phyloP scores from a whole-genome alignment of 2,888 invertebrate species.

The Himalopsyche tibetana region DNA sequence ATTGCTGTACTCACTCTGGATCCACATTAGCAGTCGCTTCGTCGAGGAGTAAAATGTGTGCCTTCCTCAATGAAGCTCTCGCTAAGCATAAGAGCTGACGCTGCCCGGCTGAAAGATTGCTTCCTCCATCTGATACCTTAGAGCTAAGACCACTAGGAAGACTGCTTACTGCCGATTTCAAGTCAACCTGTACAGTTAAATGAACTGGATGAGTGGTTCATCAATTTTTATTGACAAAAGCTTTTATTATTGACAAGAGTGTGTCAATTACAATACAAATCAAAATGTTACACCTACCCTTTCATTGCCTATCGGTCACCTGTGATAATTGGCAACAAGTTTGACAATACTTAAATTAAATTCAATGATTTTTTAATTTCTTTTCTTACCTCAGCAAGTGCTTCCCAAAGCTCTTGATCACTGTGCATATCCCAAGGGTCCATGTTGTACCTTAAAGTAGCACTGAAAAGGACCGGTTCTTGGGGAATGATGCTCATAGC shows the following conservation, averaged over 20 bases:
- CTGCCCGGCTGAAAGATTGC: conserved; percentile 83
- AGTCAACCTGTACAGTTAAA: conserved; percentile 76
- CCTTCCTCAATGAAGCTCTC: conserved; percentile 83
- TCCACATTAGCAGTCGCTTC: conserved; percentile 96
- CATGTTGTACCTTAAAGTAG: conserved; percentile 85
- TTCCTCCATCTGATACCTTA: conserved; percentile 81
- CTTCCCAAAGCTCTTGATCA: conserved; percentile 83
- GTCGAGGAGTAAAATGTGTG: conserved; percentile 83
- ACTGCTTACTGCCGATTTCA: conserved; percentile 78
- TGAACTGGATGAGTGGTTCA: neutral
- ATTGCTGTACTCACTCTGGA: conserved; percentile 79
- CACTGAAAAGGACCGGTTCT: conserved; percentile 85
- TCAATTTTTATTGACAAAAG: neutral
- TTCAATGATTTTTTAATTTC: too few relatives aligned
- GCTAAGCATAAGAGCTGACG: conserved; percentile 84
- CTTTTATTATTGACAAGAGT: neutral
- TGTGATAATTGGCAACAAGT: too few relatives aligned
- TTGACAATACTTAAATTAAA: too few relatives aligned
- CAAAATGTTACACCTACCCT: too few relatives aligned
- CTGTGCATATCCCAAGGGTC: conserved; percentile 83
- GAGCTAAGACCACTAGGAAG: conserved; percentile 78
- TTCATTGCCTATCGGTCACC: too few relatives aligned
- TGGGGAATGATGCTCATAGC: conserved; percentile 82
- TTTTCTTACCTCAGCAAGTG: conserved; percentile 80
- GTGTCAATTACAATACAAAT: too few relatives aligned